Base-by-base conservation (phyloP, 2,888 invertebrate species). In the Griposia aprilina region DNA sequence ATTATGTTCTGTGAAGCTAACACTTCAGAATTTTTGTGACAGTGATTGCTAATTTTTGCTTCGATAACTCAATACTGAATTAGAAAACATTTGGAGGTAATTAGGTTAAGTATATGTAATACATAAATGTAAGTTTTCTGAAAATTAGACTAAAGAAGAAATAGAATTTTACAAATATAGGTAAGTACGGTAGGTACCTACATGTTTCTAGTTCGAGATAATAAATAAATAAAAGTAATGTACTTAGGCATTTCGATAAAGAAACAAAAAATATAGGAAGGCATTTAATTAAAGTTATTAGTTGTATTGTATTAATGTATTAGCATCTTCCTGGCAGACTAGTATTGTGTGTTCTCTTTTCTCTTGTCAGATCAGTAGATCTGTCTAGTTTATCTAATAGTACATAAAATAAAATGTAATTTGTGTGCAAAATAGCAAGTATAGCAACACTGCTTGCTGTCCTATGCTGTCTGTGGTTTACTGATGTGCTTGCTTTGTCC, bases 381-480 rank as follows among this genome's bases (percentile, higher is more conserved):
- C 30, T n/a, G n/a, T n/a, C n/a, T n/a, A n/a, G n/a, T n/a, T n/a
- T n/a, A n/a, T n/a, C n/a, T n/a, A n/a, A n/a, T n/a, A n/a, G n/a
- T n/a, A 36, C 30, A 36, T 36, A 36, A 36, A 59, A n/a, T 26
- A 59, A 17, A 26, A 59, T 59, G 59, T 57, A 11, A 11, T 0
- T n/a, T n/a, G 15, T 26, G 26, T 59, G 26, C 8, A 26, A 8
- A 26, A 10, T 23, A 52, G 23, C 23, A 55, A n/a, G 8, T 30
- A 62, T 70, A 70, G 70, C 70, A 70, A 70, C 70, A 70, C 70
- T 36, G 52, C 11, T 55, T 69, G 11, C 8, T 60, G 8, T 45
- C 41, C 41, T 5, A 41, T 36, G n/a, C n/a, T 59, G 69, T 69
- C 30, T 66, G 8, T 52, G 23, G 10, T 10, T 17, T 36, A 52